A percentile compares a stretch with the other conserved stretches of the same genome.
phyloP scores from a whole-genome alignment of 2,888 invertebrate genomes.

The Pantelozetes paolii region DNA sequence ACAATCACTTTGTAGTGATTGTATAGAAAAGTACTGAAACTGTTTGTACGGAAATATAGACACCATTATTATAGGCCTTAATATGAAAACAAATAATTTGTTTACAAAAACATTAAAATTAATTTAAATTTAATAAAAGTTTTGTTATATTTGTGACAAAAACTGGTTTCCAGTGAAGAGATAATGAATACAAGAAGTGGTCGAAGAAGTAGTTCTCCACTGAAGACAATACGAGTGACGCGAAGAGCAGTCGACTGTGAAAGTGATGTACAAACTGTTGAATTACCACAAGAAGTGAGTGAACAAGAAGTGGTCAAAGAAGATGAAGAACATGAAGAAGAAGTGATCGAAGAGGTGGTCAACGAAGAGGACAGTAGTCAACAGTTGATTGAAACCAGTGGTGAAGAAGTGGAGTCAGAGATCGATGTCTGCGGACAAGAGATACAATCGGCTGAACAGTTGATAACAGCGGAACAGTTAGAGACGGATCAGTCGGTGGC shows the following conservation, averaged over 20 bases:
- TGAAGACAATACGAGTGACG: background rate
- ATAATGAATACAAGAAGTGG: constrained; percentile 20
- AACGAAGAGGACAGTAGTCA: constrained; percentile 1
- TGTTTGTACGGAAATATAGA: no score
- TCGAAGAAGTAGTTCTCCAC: background rate
- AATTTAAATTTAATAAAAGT: background rate
- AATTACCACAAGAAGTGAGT: background rate
- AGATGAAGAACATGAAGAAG: background rate
- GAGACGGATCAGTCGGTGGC: background rate
- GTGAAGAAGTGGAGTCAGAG: background rate
- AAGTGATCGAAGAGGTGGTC: background rate
- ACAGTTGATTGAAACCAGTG: background rate
- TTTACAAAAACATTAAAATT: background rate
- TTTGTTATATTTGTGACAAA: background rate
- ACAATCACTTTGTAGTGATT: background rate
- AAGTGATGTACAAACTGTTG: background rate
- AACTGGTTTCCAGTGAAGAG: background rate
- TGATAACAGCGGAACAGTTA: no score
- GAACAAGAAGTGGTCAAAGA: background rate
- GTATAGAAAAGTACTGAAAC: no score
- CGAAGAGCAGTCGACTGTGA: background rate
- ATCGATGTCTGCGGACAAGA: background rate
- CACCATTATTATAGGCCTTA: no score
- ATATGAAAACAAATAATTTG: no score
- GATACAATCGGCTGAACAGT: no score